Evolutionary conservation across 2,113 vertebrate species (phyloP), one percentile per base, ranked within the genome.

Genomic region (Zosterops japonicus): DNA sequence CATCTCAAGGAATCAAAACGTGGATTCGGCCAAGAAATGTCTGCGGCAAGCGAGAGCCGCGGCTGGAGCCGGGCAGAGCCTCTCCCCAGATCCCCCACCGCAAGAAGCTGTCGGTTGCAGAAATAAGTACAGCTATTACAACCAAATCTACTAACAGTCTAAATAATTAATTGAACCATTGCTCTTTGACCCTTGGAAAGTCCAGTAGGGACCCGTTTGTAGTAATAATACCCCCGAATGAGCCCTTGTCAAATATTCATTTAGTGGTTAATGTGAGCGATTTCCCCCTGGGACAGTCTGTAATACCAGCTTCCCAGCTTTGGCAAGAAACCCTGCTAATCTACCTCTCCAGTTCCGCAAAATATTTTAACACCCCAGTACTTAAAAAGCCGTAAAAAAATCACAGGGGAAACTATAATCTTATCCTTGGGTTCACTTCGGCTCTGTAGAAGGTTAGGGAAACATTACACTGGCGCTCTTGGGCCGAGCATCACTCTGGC

Each of bases 201-300:
- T 99, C 98, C 98, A 98, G 97, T 98, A 98, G 98, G 98, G 98
- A 98, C 98, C 98, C 98, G 98, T 98, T 98, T 98, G 98, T 98
- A 97, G 98, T 98, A 99, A 99, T 99, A 99, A 99, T 98, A 98
- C 98, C 98, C 98, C 96, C 97, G 98, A 98, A 98, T 98, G 98
- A 98, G 98, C 98, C 98, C 99, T 99, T 99, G 99, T 99, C 98
- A 99, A 99, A 99, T 99, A 99, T 99, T 99, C 99, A 99, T 99
- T 99, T 99, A 99, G 98, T 98, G 98, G 98, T 99, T 99, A 99
- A 99, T 99, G 98, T 98, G 98, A 99, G 98, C 98, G 97, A 96
- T 97, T 98, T 96, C 97, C 99, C 99, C 99, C 96, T 95, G 99
- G 98, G 99, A 99, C 98, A 60, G 83, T 76, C 97, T 97, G 98